Evolutionary conservation across 2,113 vertebrate species (phyloP), one percentile per base, ranked within the genome.

Genomic region (Anas platyrhynchos): DNA sequence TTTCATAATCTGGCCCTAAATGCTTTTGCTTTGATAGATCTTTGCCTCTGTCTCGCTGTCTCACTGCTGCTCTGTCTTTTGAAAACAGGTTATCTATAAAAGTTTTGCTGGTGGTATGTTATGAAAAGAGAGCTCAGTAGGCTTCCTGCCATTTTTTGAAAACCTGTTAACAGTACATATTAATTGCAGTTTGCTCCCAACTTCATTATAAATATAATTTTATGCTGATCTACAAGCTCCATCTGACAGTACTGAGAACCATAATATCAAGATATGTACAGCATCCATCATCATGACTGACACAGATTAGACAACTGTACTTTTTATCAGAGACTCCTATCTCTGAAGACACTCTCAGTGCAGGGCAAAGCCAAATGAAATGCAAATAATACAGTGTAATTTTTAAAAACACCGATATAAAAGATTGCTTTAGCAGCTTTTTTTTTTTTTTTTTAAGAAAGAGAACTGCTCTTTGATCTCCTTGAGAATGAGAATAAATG

Each of bases 1-100:
- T 61, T 95, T 93, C 76, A 83, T 91, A 94, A 86, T 90, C 75
- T 91, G 82, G 23, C 21, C 61, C 55, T 89, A 88, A 92, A 83
- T 85, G 58, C 46, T 77, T 90, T 91, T 77, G n/a, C 85, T 89
- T 80, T 87, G 59, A 26, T 80, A 85, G 59, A 79, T 83, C 48
- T 91, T n/a, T 65, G 31, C 46, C 66, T 83, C 41, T 85, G 27
- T 48, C 54, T 88, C 0, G 0, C 43, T 78, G 13, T 86, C 67
- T 90, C 48, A 38, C 16, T 81, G 13, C 59, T 43, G 55, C 54
- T 83, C 54, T 81, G 31, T 68, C 62, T 74, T 81, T 58, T 69
- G 69, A 72, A 88, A 86, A 61, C 27, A 67, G 50, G 50, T 79
- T 95, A 26, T 88, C 48, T 86, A 29, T 78, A 65, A 89, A 88